Evolutionary conservation across 23 tunicate species (phyloP).

Genomic region (Styela clava): DNA sequence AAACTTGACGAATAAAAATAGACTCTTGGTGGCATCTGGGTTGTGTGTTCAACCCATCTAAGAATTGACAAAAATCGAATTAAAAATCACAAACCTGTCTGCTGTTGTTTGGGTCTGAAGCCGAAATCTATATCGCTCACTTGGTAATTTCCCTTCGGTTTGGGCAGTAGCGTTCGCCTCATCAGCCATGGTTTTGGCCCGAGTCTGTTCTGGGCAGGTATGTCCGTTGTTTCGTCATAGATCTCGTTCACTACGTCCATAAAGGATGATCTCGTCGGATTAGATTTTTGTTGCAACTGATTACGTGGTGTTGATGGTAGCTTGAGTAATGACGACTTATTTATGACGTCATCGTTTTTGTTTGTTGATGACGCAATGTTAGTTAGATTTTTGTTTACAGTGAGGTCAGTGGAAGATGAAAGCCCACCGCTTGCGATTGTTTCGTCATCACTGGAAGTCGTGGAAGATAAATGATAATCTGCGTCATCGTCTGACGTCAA

Average conservation of each 20-base stretch:
- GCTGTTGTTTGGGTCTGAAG: neutral
- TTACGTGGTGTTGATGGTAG: too few relatives aligned
- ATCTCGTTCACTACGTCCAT: constrained; percentile 5
- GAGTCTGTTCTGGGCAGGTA: neutral
- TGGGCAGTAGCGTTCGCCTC: neutral
- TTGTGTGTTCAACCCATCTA: too few relatives aligned
- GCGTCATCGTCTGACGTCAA: neutral
- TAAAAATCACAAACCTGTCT: neutral
- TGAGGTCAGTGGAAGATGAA: neutral
- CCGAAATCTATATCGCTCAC: neutral
- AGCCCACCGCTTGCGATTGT: neutral
- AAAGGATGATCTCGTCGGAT: neutral
- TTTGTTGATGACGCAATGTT: neutral
- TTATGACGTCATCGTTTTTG: neutral
- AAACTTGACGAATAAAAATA: too few relatives aligned
- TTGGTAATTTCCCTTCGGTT: neutral
- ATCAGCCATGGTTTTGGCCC: constrained; percentile 13
- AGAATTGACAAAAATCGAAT: too few relatives aligned
- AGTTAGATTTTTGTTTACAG: neutral
- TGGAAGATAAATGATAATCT: neutral
- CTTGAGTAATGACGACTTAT: neutral
- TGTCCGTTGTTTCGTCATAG: neutral
- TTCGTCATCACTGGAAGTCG: neutral
- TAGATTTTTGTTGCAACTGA: neutral
- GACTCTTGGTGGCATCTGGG: too few relatives aligned